phyloP scores from a whole-genome alignment of 2,797 vertebrate species.

The Enteromius anoplus region DNA sequence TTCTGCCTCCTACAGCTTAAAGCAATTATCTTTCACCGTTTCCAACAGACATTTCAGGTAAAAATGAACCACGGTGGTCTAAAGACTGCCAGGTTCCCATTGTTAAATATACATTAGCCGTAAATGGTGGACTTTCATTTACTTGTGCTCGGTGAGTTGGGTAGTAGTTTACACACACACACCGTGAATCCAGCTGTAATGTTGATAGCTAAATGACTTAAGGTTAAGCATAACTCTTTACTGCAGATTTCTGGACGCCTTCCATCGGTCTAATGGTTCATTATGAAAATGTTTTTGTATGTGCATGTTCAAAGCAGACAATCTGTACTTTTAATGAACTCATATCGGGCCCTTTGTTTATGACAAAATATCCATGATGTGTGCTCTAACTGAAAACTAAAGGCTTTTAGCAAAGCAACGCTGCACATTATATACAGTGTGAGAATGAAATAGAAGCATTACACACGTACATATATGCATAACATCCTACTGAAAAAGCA shows the following conservation, averaged over 20 bases:
- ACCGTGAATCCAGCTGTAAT: slow-evolving; percentile 20
- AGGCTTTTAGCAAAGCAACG: slow-evolving; percentile 72
- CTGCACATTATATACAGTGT: not conserved
- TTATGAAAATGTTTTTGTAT: slow-evolving; percentile 30
- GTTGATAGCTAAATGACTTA: slow-evolving; percentile 2
- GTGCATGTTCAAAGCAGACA: slow-evolving; percentile 20
- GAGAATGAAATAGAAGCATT: not conserved
- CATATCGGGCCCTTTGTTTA: not conserved
- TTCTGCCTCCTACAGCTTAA: slow-evolving; percentile 67
- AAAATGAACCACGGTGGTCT: slow-evolving; percentile 38
- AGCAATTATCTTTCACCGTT: slow-evolving; percentile 72
- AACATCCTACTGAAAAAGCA: slow-evolving; percentile 6
- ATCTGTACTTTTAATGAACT: slow-evolving; percentile 22
- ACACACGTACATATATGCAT: slow-evolving; percentile 16
- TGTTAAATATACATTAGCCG: slow-evolving; percentile 33
- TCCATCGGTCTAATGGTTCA: not conserved
- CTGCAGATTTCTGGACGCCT: not conserved
- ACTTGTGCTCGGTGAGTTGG: not conserved
- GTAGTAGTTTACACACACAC: not conserved
- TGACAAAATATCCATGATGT: not conserved
- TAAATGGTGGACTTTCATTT: slow-evolving; percentile 20
- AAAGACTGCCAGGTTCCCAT: slow-evolving; percentile 19
- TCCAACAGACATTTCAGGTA: slow-evolving; percentile 64
- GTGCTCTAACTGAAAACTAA: not conserved
- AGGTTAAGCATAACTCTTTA: slow-evolving; percentile 8